Evolutionary conservation across 2,888 invertebrate genomes (phyloP).

Genomic region (Acrobeloides nanus): DNA sequence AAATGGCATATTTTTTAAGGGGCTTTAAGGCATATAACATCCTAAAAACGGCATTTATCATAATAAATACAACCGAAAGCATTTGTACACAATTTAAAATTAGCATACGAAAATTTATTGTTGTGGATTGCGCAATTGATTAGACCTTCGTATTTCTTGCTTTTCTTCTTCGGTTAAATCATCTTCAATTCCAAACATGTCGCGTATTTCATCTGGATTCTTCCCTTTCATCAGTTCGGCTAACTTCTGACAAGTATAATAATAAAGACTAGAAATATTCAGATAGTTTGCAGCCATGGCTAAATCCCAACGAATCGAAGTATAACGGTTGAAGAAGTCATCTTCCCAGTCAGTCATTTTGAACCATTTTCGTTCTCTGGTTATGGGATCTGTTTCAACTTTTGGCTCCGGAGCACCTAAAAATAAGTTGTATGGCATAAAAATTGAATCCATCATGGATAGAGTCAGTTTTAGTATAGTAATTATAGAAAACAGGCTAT

Average conservation of each 20-base stretch:
- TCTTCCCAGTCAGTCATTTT: conserved; percentile 1
- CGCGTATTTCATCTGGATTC: conserved; percentile 13
- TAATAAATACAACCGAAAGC: too few relatives aligned
- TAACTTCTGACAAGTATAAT: conserved; percentile 11
- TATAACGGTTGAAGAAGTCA: conserved; percentile 9
- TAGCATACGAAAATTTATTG: too few relatives aligned
- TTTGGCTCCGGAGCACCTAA: conserved; percentile 9
- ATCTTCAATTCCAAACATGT: conserved; percentile 8
- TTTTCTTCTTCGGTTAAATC: conserved; percentile 15
- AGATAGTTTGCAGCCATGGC: conserved; percentile 13
- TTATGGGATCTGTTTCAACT: conserved; percentile 12
- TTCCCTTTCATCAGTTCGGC: conserved; percentile 13
- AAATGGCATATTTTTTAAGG: too few relatives aligned
- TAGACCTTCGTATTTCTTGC: conserved; percentile 6
- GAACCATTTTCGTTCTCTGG: conserved; percentile 11
- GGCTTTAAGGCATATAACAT: too few relatives aligned
- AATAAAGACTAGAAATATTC: conserved; percentile 14
- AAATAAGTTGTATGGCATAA: too few relatives aligned
- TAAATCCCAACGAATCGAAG: too few relatives aligned
- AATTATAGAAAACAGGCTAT: too few relatives aligned
- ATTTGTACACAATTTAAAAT: too few relatives aligned
- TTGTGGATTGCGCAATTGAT: too few relatives aligned
- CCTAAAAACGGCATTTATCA: too few relatives aligned
- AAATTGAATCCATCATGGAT: too few relatives aligned
- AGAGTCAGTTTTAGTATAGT: too few relatives aligned